Evolutionary conservation across 2,888 invertebrate genomes (phyloP).

Genomic region (Cephus nigrinus): DNA sequence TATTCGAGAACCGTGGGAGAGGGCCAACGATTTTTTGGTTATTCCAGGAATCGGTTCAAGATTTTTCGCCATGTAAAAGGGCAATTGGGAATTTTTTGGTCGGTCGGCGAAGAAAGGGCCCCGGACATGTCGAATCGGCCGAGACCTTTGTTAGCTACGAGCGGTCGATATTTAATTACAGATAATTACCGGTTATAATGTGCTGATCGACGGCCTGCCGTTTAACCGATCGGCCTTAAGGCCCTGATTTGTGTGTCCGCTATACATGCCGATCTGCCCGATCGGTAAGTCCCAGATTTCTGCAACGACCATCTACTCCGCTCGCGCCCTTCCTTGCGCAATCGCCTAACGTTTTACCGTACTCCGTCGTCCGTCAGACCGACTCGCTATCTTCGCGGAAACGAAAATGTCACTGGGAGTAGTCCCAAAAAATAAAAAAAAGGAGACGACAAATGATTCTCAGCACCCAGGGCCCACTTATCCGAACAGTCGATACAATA

Average conservation of each 20-base stretch:
- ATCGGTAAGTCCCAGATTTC: not conserved
- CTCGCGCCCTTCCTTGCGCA: not conserved
- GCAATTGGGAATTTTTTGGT: constrained; percentile 10
- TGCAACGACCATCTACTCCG: not conserved
- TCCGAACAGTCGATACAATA: not conserved
- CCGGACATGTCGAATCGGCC: not conserved
- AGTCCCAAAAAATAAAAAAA: not conserved
- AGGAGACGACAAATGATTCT: not conserved
- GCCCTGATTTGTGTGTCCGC: constrained; percentile 60
- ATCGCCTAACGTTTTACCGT: not conserved
- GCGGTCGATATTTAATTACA: constrained; percentile 59
- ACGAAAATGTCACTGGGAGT: not conserved
- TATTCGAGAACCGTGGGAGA: not conserved
- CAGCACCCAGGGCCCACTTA: not conserved
- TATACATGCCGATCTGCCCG: constrained; percentile 33
- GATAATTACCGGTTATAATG: constrained; percentile 61
- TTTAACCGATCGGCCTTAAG: constrained; percentile 59
- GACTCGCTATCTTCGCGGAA: not conserved
- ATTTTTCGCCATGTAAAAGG: not conserved
- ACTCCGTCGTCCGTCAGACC: not conserved
- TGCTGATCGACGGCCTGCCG: constrained; percentile 59
- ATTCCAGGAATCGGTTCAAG: not conserved
- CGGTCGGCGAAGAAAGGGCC: not conserved
- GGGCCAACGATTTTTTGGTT: not conserved
- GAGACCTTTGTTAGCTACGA: not conserved